Evolutionary conservation across 30 jellyfish, hydroid and myxozoan species (phyloP).

Genomic region (Hydractinia echinata): DNA sequence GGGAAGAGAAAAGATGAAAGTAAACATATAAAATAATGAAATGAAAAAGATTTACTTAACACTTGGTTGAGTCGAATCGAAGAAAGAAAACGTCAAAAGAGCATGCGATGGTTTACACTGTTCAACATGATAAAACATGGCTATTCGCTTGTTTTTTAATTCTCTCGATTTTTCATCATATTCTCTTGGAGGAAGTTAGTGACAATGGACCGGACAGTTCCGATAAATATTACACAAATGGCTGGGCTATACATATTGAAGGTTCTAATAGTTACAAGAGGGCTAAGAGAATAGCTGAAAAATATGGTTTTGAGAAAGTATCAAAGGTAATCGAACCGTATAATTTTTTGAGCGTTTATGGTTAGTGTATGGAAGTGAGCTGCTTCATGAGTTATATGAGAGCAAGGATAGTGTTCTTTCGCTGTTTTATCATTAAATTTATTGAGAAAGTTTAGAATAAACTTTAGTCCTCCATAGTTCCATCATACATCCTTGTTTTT

Average conservation of each 20-base stretch:
- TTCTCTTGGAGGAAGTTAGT: not conserved
- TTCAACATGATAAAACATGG: conserved; percentile 17
- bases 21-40: not conserved
- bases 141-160: not conserved
- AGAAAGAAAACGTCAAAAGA: not conserved
- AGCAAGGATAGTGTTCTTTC: too few relatives aligned
- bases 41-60: conserved; percentile 3
- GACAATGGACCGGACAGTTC: not conserved
- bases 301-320: conserved; percentile 93
- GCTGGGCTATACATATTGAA: conserved; percentile 95
- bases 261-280: conserved; percentile 66
- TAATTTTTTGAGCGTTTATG: too few relatives aligned
- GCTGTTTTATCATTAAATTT: too few relatives aligned
- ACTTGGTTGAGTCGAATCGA: not conserved
- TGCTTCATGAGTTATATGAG: too few relatives aligned
- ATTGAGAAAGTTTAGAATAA: too few relatives aligned
- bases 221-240: conserved; percentile 75
- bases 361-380: too few relatives aligned
- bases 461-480: too few relatives aligned
- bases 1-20: not conserved
- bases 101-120: not conserved
- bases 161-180: not conserved
- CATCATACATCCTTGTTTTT: too few relatives aligned
- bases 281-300: conserved; percentile 86
- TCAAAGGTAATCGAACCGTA: conserved; percentile 44